Conservation (phyloP, 1,140 invertebrate genomes). For the Polypedilum pembai region DNA sequence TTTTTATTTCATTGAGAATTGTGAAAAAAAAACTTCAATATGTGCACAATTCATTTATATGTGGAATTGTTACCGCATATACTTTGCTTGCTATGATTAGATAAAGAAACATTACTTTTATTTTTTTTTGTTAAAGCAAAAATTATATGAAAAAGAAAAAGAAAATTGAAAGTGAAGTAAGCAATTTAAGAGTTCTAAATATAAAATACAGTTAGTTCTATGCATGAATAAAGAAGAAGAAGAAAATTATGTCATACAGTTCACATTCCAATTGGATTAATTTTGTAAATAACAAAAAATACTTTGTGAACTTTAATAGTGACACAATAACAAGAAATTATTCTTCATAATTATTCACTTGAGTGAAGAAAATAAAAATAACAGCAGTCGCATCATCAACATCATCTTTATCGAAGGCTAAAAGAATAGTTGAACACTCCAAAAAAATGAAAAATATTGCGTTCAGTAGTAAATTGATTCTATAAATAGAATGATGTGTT, state of each 20-base stretch:
- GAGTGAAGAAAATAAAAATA: not conserved
- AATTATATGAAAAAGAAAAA: not conserved
- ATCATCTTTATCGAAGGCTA: not conserved
- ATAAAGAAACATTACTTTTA: not conserved
- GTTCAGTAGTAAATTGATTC: not conserved
- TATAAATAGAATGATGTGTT: constrained; percentile 19
- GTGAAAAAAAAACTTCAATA: not conserved
- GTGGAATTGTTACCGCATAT: not conserved
- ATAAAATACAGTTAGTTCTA: not conserved
- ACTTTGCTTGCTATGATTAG: not conserved
- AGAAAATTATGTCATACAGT: not conserved
- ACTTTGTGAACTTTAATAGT: not conserved
- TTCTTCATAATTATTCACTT: not conserved
- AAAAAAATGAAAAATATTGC: not conserved
- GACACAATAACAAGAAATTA: too few species aligned
- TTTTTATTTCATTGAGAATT: not conserved
- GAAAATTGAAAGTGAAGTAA: not conserved
- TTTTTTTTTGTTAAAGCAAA: not conserved
- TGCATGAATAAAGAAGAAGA: not conserved
- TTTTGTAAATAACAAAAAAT: not conserved
- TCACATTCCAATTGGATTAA: constrained; percentile 2
- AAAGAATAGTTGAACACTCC: not conserved
- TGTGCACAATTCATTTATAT: not conserved
- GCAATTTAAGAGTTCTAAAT: not conserved
- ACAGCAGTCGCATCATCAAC: not conserved